Evolutionary conservation across 2,113 vertebrate species (phyloP), one percentile per base, ranked within the genome.

Genomic region (Austrofundulus limnaeus): DNA sequence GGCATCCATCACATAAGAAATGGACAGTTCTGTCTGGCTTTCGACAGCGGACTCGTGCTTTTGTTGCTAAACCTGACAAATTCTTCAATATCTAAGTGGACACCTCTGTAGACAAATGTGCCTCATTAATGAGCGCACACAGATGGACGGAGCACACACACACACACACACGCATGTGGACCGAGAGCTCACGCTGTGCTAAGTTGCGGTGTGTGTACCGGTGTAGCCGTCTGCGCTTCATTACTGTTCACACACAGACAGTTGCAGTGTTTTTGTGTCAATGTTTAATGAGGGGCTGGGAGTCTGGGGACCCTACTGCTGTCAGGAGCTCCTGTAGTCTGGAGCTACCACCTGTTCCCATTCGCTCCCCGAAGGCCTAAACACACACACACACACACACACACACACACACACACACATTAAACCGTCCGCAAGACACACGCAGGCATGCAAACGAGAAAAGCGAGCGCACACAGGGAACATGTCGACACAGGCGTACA

Each of bases 221-320:
- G 72, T 86, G 83, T 80, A 80, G 79, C 79, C 50, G 81, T 70
- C 77, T 85, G 83, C 58, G 72, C 84, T 87, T 87, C 89, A 87
- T 90, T 87, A 90, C 85, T 78, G 87, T 82, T 86, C 84, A 84
- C 87, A 86, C 88, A 83, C 77, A 89, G 84, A 90, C 87, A 90
- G 88, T 90, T 86, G 83, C 84, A 77, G 88, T 89, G 89, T 91
- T 91, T 91, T 87, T 90, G 88, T 91, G 88, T 91, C 88, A 91
- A 90, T 91, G 87, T 91, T 91, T 91, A 91, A 91, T 91, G 88
- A 90, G 89, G 84, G 86, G 83, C 85, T 88, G 74, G 66, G 84
- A 91, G 89, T 90, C 88, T 80, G 68, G 89, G 89, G 89, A 91
- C 88, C 88, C 80, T 82, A 68, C 81, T 85, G 84, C 89, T 91